Evolutionary conservation across 2,797 vertebrate genomes (phyloP), one percentile per base, ranked within the genome.

Genomic region (Malacoraja senta): DNA sequence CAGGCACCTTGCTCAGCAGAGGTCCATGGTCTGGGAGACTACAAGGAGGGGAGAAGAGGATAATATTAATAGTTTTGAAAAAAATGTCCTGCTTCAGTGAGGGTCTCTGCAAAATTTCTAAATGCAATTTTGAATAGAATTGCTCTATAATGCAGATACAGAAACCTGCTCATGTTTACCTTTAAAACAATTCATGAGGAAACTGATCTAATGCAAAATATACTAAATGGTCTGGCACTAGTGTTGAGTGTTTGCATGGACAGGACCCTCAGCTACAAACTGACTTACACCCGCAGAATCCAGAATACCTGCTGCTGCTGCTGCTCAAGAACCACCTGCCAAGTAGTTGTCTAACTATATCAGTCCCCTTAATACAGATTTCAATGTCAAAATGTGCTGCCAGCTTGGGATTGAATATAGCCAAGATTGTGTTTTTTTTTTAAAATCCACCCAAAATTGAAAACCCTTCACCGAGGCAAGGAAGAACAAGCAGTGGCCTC

Each of bases 21-120:
- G 1, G 17, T 68, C 63, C 84, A 88, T 32, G n/a, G 63, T 86
- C 83, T 86, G 44, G 44, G 44, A 88, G 84, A 88, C 84, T 83
- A 83, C 8, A 83, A 21, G 29, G 17, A 21, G n/a, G 77, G 84
- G 84, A 21, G 15, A 88, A 65, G 24, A 58, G 13, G 71, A 74
- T 74, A 84, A 26, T 26, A 86, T 86, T 86, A 86, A 86, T n/a
- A 32, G n/a, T 35, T 32, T 86, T 81, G 19, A 80, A 81, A 26
- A 84, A 61, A 7, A n/a, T n/a, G n/a, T n/a, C 17, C 9, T 35
- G 61, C 15, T 65, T 88, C 63, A 88, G n/a, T 4, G 17, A 21
- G 0, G 61, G n/a, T n/a, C 15, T 32, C 58, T 63, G 58, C 61
- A 63, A 4, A 65, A 63, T 1, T 65, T 61, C 2, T 3, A 78